Percentiles rank a stretch among this genome's conserved stretches.
Conservation (phyloP, 2,113 vertebrate genomes). For the Calyptomena viridis region DNA sequence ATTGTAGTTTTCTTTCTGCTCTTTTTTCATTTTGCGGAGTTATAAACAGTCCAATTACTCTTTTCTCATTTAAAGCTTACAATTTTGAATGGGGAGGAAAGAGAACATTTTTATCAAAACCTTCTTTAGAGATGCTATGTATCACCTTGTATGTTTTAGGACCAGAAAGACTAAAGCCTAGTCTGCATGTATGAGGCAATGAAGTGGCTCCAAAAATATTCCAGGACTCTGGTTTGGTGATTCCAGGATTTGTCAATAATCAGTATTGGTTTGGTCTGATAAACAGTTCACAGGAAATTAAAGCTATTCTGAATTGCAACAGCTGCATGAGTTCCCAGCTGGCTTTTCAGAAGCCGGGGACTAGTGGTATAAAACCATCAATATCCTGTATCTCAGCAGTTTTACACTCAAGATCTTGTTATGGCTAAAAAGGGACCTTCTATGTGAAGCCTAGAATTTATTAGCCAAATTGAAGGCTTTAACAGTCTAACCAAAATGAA, state of each 20-base stretch:
- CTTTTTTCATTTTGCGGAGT: neutral
- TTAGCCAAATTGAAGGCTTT: neutral
- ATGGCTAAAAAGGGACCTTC: neutral
- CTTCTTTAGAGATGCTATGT: neutral
- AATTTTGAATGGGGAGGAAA: neutral
- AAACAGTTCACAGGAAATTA: neutral
- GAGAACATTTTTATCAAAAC: accelerated
- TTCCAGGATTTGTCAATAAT: neutral
- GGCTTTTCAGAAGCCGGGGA: neutral
- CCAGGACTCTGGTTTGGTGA: neutral
- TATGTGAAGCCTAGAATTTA: neutral
- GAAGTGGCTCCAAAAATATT: neutral
- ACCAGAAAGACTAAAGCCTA: neutral
- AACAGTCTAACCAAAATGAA: neutral
- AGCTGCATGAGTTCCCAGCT: neutral
- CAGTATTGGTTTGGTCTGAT: neutral
- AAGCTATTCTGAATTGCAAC: neutral
- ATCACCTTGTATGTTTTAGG: neutral
- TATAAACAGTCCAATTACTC: neutral
- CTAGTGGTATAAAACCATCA: neutral
- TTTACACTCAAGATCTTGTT: neutral
- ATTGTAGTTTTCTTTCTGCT: neutral
- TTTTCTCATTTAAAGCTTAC: neutral
- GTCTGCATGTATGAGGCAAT: neutral
- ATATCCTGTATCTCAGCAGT: neutral